Percentiles rank a stretch among this genome's conserved stretches.
These are phyloP conservation scores for Cephus pygmeus DNA, from an alignment of 2,888 invertebrate species.

Conservation along the genomic window DNA sequence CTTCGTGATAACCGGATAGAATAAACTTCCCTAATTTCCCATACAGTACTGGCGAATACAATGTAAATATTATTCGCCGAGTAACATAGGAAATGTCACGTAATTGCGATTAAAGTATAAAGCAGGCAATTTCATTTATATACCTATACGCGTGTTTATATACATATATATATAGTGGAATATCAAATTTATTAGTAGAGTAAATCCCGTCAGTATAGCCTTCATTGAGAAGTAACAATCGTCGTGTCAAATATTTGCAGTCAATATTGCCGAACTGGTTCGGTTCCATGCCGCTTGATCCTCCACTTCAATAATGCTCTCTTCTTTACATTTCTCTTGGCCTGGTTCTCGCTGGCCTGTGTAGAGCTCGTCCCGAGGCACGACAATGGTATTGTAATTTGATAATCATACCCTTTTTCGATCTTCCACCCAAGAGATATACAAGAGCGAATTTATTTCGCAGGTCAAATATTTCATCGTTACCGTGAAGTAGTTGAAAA, in stretches of 20 bases:
- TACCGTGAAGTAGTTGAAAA: neutral
- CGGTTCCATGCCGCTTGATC: neutral
- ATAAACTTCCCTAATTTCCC: neutral
- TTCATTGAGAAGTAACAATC: conserved; percentile 23
- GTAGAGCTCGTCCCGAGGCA: neutral
- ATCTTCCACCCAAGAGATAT: neutral
- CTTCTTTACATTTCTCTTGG: conserved; percentile 1
- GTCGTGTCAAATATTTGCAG: conserved; percentile 27
- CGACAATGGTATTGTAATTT: neutral
- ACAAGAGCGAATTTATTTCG: neutral
- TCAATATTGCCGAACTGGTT: conserved; percentile 16
- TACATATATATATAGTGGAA: conserved; percentile 4
- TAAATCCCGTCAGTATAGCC: conserved; percentile 5
- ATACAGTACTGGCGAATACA: neutral
- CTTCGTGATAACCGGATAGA: neutral
- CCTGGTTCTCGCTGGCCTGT: neutral
- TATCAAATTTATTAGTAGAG: neutral
- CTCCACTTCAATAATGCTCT: neutral
- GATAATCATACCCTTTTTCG: neutral
- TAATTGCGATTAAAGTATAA: neutral
- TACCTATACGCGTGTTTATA: neutral
- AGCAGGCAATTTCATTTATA: neutral
- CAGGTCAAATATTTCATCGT: neutral
- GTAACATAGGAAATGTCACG: neutral
- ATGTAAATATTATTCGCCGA: neutral